Evolutionary conservation across 2,797 vertebrate genomes (phyloP).

Genomic region (Pterois miles): DNA sequence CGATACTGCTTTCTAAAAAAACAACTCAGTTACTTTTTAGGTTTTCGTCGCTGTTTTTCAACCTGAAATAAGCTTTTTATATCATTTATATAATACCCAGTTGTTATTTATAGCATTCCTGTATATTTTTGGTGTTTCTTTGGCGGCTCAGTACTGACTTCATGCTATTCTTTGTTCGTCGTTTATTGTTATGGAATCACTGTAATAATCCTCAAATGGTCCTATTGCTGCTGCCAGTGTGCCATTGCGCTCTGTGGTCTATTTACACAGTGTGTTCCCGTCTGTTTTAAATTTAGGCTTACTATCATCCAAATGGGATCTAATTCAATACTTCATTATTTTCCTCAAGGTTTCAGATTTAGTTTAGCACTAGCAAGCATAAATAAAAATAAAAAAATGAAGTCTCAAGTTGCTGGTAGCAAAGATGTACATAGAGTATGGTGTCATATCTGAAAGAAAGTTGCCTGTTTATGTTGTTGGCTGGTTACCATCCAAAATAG

Average conservation of each 20-base stretch:
- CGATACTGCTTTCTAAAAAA: background rate
- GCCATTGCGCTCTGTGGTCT: background rate
- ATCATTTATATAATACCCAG: background rate
- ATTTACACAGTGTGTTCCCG: background rate
- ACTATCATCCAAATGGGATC: background rate
- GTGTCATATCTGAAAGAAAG: background rate
- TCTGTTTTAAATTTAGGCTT: background rate
- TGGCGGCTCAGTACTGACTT: background rate
- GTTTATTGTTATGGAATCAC: background rate
- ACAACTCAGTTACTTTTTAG: background rate
- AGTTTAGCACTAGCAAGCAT: too few species aligned
- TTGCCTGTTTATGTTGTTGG: background rate
- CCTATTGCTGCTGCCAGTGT: background rate
- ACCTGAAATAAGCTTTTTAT: background rate
- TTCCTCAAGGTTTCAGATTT: background rate
- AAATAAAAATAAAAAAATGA: background rate
- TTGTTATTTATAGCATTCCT: background rate
- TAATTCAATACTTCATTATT: background rate
- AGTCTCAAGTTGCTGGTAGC: background rate
- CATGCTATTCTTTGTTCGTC: background rate
- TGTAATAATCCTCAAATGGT: background rate
- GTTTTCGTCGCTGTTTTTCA: background rate
- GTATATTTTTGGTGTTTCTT: background rate
- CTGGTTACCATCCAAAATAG: background rate
- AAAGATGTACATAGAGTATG: background rate